phyloP scores from a whole-genome alignment of 2,113 vertebrate species.

The Caranx melampygus region DNA sequence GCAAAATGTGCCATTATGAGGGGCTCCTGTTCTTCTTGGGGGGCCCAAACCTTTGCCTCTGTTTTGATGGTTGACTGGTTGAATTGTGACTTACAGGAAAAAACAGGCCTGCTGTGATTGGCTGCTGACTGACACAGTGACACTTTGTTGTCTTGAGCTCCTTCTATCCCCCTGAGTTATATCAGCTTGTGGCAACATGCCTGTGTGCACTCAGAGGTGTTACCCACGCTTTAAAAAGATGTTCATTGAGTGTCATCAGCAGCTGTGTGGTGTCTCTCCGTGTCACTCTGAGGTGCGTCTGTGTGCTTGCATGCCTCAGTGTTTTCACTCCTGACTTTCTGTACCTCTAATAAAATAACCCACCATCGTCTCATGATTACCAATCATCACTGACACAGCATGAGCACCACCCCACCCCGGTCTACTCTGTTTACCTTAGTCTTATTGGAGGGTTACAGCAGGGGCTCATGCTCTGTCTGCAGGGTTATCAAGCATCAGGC shows the following conservation, averaged over 20 bases:
- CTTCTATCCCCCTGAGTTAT: background rate
- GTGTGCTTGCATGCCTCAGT: background rate
- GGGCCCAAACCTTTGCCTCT: too few relatives aligned
- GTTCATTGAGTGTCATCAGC: background rate
- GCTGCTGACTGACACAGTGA: background rate
- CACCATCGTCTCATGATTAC: slow-evolving; percentile 47
- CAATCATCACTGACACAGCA: slow-evolving; percentile 38
- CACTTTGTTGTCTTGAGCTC: background rate
- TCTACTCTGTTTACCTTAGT: slow-evolving; percentile 51
- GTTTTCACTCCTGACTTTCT: slow-evolving; percentile 28
- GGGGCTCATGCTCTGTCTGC: slow-evolving; percentile 30
- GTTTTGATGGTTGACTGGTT: background rate
- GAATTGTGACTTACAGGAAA: too few relatives aligned
- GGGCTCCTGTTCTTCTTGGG: too few relatives aligned
- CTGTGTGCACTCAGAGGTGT: background rate
- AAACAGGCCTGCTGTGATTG: too few relatives aligned
- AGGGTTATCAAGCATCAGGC: slow-evolving; percentile 42
- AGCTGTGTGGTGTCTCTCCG: background rate
- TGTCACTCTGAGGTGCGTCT: background rate
- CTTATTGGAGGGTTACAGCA: slow-evolving; percentile 43
- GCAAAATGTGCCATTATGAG: too few relatives aligned
- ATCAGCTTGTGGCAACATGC: background rate
- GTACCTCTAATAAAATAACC: slow-evolving; percentile 36
- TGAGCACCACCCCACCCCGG: slow-evolving; percentile 34
- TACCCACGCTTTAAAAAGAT: background rate